phyloP scores from a whole-genome alignment of 2,113 vertebrate species.

The Hippopotamus amphibius region DNA sequence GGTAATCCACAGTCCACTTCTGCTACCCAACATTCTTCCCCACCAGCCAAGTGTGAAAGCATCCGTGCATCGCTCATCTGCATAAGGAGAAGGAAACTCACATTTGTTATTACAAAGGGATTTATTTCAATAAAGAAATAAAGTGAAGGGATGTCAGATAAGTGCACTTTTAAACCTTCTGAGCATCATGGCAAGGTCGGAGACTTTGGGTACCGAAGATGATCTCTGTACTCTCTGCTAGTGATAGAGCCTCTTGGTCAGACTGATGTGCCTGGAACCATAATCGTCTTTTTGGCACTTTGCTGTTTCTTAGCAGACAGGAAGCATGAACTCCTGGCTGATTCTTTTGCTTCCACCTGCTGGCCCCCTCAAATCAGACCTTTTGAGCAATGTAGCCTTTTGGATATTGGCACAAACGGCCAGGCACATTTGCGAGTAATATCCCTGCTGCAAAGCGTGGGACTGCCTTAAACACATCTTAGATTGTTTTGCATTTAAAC shows the following conservation, averaged over 20 bases:
- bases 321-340: neutral
- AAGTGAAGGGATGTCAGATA: conserved; percentile 82
- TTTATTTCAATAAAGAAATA: conserved; percentile 86
- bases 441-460: neutral
- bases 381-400: conserved; percentile 21
- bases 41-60: conserved; percentile 58
- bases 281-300: conserved; percentile 66
- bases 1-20: conserved; percentile 62
- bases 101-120: conserved; percentile 83
- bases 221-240: conserved; percentile 74
- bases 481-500: neutral
- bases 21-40: conserved; percentile 54
- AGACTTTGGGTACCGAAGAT: conserved; percentile 62
- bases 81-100: conserved; percentile 78
- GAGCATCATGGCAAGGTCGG: conserved; percentile 79
- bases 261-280: conserved; percentile 34
- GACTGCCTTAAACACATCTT: neutral
- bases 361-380: conserved; percentile 50
- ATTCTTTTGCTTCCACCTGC: conserved; percentile 61
- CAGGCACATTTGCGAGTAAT: neutral
- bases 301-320: conserved; percentile 67
- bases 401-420: neutral
- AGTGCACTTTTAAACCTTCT: conserved; percentile 83
- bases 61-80: conserved; percentile 74
- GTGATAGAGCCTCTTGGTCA: conserved; percentile 49